Evolutionary conservation across 2,888 invertebrate species (phyloP), one percentile per base, ranked within the genome.

Genomic region (Alloplasta piceator): DNA sequence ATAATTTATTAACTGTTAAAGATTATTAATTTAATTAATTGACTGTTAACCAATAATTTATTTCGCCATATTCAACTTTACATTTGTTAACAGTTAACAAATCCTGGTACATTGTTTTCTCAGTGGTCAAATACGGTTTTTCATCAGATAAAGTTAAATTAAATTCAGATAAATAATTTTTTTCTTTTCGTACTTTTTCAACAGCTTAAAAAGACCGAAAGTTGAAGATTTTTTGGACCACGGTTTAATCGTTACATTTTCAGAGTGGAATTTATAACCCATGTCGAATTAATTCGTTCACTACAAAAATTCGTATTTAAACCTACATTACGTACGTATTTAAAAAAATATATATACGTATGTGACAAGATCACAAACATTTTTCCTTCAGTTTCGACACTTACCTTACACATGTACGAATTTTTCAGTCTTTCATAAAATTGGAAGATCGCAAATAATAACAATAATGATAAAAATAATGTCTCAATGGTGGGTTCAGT

Each of bases 361-460:
- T 68, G 60, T 48, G 16, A 75, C 67, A 12, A 50, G 14, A 74
- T 78, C 12, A 77, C 70, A 67, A 81, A 61, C 63, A 64, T 39
- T 64, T 68, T 73, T 48, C 50, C 39, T 70, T 81, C 75, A 38
- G 39, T 72, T 79, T 78, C 80, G 68, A 76, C 84, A 84, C 84
- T 84, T 84, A 84, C 84, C 84, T 84, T 84, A 84, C 78, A 76
- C 71, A 64, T 73, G 50, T 64, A 61, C 56, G 39, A 66, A 4
- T 14, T 77, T 64, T 81, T 77, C 58, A 70, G 55, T 77, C 75
- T 82, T 83, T 82, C 83, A 80, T 82, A 80, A 66, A n/a, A 80
- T 82, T 67, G 70, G 26, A 50, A 43, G 48, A 55, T 70, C 46
- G 55, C 64, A 68, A 73, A 58, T 48, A 39, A 6, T 58, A 14